Percentiles rank a stretch among this genome's conserved stretches.
These are phyloP conservation scores for Notolepis coatsorum DNA, from an alignment of 2,797 vertebrate genomes.

Conservation along the genomic window DNA sequence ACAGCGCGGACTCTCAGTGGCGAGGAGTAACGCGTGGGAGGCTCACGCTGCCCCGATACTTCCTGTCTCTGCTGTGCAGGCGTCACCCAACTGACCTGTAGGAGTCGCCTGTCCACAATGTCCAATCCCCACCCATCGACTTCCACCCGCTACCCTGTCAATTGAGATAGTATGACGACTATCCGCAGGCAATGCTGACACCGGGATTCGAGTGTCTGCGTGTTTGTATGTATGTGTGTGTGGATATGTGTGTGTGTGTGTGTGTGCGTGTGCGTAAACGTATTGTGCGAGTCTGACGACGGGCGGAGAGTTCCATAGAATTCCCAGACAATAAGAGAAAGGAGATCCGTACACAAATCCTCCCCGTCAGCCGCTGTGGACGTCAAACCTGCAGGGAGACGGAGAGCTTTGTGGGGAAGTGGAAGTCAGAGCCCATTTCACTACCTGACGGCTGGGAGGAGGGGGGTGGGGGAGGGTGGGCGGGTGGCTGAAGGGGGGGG, in stretches of 20 bases:
- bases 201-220: too few species aligned
- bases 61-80: too few species aligned
- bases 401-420: conserved; percentile 30
- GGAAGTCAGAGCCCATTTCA: conserved; percentile 33
- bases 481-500: not conserved
- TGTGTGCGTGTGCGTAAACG: not conserved
- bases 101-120: too few species aligned
- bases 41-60: too few species aligned
- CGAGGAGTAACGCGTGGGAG: too few species aligned
- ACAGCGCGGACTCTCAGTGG: too few species aligned
- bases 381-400: conserved; percentile 34
- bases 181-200: too few species aligned
- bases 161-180: too few species aligned
- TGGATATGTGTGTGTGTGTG: conserved; percentile 9
- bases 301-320: conserved; percentile 29
- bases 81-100: too few species aligned
- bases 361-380: conserved; percentile 33
- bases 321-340: conserved; percentile 37
- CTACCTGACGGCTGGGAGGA: not conserved
- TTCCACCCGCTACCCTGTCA: too few species aligned
- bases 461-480: not conserved
- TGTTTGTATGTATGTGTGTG: conserved; percentile 38
- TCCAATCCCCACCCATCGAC: too few species aligned
- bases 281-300: conserved; percentile 18
- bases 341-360: conserved; percentile 38